Conservation (phyloP, 2,797 vertebrate species). For the Cryptoblepharus egeriae region DNA sequence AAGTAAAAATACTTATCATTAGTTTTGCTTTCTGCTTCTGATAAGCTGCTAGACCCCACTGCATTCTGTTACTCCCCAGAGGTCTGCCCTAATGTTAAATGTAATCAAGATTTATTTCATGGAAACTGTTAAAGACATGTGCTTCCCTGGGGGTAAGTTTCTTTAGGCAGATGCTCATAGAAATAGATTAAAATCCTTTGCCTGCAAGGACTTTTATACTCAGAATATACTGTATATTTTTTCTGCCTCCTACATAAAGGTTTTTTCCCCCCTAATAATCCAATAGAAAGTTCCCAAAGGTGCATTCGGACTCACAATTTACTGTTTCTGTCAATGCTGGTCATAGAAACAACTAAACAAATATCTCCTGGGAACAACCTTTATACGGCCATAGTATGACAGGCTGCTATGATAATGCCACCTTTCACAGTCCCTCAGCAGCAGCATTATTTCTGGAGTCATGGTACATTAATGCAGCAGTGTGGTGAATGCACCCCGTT, state of each 20-base stretch:
- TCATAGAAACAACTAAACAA: neutral
- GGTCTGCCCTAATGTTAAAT: neutral
- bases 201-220: neutral
- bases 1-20: neutral
- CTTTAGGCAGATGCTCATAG: neutral
- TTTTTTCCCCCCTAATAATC: neutral
- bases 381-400: neutral
- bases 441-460: conserved; percentile 25
- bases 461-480: neutral
- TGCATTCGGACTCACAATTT: conserved; percentile 8
- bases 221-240: conserved; percentile 16
- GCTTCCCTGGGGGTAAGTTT: neutral
- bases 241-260: conserved; percentile 14
- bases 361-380: conserved; percentile 16
- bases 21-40: neutral
- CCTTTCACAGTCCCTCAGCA: neutral
- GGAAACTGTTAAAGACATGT: neutral
- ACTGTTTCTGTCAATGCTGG: conserved; percentile 23
- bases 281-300: neutral
- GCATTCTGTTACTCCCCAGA: neutral
- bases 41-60: neutral
- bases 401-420: conserved; percentile 27
- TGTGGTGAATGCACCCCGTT: conserved; percentile 10
- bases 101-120: neutral
- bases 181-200: neutral